Evolutionary conservation across 2,113 vertebrate species (phyloP), one percentile per base, ranked within the genome.

Genomic region (Axis porcinus): DNA sequence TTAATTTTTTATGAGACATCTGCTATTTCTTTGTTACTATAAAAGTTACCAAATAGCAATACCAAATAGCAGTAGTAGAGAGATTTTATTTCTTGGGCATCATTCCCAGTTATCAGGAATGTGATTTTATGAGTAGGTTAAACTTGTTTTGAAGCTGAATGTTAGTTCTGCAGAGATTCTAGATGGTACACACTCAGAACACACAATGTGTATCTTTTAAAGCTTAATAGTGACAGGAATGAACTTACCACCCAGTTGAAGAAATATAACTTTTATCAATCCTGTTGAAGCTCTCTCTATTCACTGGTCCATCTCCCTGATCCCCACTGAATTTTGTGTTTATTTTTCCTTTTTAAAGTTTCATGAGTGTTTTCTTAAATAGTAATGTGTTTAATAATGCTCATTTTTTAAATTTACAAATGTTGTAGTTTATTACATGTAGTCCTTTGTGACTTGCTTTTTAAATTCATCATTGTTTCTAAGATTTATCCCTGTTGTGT

Each of bases 51-150:
- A 40, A 94, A 55, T 94, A 95, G 30, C 57, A 90, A 62, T 89
- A 86, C 57, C 6, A 36, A 94, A 54, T 94, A 95, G 33, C 57
- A 87, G 15, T 95, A 60, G n/a, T 93, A 88, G 87, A 81, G n/a
- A 86, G 84, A 84, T 95, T 95, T 95, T 93, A 88, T 95, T 96
- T 91, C 27, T 93, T 90, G 40, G 27, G 67, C 47, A 33, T 93
- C 74, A 12, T 87, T 94, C 25, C 55, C 30, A 54, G n/a, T 93
- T 62, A 85, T 76, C 60, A 97, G 60, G 25, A 82, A 25, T 84
- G 33, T 93, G 45, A 82, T 76, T 17, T 84, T 79, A 86, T 79
- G 33, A 82, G 47, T 89, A 76, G 10, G 8, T 21, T 79, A 94
- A 83, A 81, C 14, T 87, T 92, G n/a, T 92, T 23, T 54, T 54